Conservation (phyloP, 2,888 invertebrate genomes). For the Abrostola tripartita region DNA sequence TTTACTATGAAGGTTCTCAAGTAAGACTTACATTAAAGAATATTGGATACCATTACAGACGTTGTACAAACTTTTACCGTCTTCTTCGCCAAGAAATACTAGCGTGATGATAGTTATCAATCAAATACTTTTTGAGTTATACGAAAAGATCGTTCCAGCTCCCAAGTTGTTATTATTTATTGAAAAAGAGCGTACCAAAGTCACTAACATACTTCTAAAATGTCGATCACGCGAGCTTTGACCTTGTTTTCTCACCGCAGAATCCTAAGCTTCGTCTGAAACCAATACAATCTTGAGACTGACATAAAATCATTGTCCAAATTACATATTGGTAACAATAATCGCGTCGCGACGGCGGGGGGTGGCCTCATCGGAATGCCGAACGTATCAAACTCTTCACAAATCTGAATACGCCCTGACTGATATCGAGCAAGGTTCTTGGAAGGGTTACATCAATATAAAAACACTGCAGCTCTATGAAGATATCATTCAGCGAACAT, state of each 20-base stretch:
- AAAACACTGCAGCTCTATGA: slow-evolving; percentile 61
- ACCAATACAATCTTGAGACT: not conserved
- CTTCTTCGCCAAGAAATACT: too few relatives aligned
- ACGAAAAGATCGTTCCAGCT: too few relatives aligned
- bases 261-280: slow-evolving; percentile 1
- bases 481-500: slow-evolving; percentile 63
- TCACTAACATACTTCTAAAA: not conserved
- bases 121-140: too few relatives aligned
- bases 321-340: slow-evolving; percentile 58
- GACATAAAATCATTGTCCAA: slow-evolving; percentile 1
- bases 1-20: too few relatives aligned
- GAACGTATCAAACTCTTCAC: slow-evolving; percentile 52
- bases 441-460: slow-evolving; percentile 67
- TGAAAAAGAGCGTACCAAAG: not conserved
- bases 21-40: too few relatives aligned
- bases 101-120: too few relatives aligned
- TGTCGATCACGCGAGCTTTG: not conserved
- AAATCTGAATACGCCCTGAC: slow-evolving; percentile 52
- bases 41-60: too few relatives aligned
- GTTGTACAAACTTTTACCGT: too few relatives aligned
- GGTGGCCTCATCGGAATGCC: slow-evolving; percentile 64
- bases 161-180: too few relatives aligned
- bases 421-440: slow-evolving; percentile 62
- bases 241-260: not conserved
- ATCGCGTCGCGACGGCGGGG: slow-evolving; percentile 59